Evolutionary conservation across 2,888 invertebrate species (phyloP).

Genomic region (Ormyrus pomaceus): DNA sequence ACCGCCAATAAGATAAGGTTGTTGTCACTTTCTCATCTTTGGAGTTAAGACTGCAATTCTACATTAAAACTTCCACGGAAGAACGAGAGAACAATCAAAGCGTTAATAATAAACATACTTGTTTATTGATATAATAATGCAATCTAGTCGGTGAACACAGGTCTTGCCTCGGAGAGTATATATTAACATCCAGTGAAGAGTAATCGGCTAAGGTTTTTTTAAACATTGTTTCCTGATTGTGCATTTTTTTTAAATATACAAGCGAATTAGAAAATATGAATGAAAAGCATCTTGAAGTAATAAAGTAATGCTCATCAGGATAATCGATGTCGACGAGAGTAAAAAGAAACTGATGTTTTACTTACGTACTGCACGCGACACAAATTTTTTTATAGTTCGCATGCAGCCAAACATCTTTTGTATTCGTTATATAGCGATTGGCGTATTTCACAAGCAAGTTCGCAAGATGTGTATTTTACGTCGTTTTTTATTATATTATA

Average conservation of each 20-base stretch:
- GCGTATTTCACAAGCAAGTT: constrained; percentile 10
- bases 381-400: constrained; percentile 35
- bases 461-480: constrained; percentile 12
- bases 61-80: constrained; percentile 34
- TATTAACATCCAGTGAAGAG: constrained; percentile 33
- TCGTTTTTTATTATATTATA: constrained; percentile 31
- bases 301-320: constrained; percentile 29
- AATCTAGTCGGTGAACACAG: constrained; percentile 53
- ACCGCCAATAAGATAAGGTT: constrained; percentile 42
- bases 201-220: constrained; percentile 50
- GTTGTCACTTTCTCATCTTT: constrained; percentile 33
- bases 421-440: constrained; percentile 46
- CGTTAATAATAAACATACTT: constrained; percentile 37
- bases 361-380: constrained; percentile 26
- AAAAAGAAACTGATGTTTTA: constrained; percentile 44
- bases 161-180: constrained; percentile 34
- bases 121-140: constrained; percentile 39
- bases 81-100: constrained; percentile 50
- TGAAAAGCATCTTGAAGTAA: constrained; percentile 27
- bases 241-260: constrained; percentile 37
- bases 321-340: constrained; percentile 45
- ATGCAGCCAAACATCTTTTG: constrained; percentile 28
- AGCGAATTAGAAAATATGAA: constrained; percentile 27
- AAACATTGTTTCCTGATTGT: constrained; percentile 44
- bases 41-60: constrained; percentile 48